Conservation (phyloP, 2,113 vertebrate genomes). For the Mesitornis unicolor region DNA sequence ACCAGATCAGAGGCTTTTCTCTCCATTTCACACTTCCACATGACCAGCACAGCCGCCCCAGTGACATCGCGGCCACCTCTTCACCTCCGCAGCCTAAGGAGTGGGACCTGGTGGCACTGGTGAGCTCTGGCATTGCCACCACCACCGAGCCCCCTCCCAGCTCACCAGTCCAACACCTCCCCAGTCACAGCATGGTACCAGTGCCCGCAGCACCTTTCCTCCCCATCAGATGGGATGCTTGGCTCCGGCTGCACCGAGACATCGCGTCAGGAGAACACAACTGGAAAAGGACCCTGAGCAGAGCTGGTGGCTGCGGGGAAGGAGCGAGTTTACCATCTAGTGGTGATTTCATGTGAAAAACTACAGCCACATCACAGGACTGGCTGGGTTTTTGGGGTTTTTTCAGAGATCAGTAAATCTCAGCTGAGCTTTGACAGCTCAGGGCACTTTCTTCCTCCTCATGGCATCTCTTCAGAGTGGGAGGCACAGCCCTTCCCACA, state of each 20-base stretch:
- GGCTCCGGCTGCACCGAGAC: not conserved
- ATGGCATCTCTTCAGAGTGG: not conserved
- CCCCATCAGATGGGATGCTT: not conserved
- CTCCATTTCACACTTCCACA: rapidly evolving
- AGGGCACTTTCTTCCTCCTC: not conserved
- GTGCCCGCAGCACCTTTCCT: not conserved
- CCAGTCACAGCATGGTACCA: rapidly evolving
- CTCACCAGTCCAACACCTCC: rapidly evolving
- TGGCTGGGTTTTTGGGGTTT: too few relatives aligned
- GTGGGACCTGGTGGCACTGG: rapidly evolving
- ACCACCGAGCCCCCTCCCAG: not conserved
- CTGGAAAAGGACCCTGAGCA: not conserved
- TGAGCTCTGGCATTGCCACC: rapidly evolving
- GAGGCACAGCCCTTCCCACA: not conserved
- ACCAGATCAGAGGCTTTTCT: not conserved
- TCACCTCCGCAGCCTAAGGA: not conserved
- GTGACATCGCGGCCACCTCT: rapidly evolving
- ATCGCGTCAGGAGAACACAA: not conserved
- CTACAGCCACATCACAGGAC: not conserved
- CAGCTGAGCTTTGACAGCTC: not conserved
- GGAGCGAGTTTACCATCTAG: not conserved
- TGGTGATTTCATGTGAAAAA: not conserved
- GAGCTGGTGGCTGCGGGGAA: not conserved
- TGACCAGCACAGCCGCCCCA: rapidly evolving
- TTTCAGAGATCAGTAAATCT: not conserved